A percentile compares a stretch with the other conserved stretches of the same genome.
phyloP scores from a whole-genome alignment of 2,888 invertebrate species.

The Caenorhabditis sp. region DNA sequence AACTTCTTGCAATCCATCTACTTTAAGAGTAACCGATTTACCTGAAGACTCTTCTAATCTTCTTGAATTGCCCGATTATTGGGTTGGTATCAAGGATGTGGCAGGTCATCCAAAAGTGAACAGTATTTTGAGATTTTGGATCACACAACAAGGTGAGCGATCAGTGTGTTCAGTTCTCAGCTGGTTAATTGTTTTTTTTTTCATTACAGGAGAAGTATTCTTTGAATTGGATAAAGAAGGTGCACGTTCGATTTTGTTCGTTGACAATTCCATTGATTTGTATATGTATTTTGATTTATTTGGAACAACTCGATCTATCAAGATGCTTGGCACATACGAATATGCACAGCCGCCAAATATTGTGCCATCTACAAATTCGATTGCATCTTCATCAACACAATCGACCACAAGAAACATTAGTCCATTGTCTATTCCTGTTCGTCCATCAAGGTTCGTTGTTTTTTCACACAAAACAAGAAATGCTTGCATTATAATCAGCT shows the following conservation, averaged over 20 bases:
- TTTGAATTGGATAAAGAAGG: conserved; percentile 76
- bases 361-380: conserved; percentile 9
- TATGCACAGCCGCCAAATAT: not conserved
- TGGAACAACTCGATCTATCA: conserved; percentile 87
- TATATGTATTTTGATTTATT: conserved; percentile 98
- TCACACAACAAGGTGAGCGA: conserved; percentile 57
- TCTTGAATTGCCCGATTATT: conserved; percentile 85
- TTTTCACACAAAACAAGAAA: no score
- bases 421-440: conserved; percentile 30
- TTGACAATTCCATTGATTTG: conserved; percentile 87
- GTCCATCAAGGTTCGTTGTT: conserved; percentile 18
- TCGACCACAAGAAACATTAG: conserved; percentile 15
- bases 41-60: conserved; percentile 56
- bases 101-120: conserved; percentile 78
- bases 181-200: no score
- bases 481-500: not conserved
- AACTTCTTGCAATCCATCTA: conserved; percentile 90
- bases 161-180: no score
- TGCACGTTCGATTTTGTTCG: conserved; percentile 86
- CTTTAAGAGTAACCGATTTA: conserved; percentile 72
- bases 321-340: conserved; percentile 63
- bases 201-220: conserved; percentile 74
- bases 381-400: conserved; percentile 10
- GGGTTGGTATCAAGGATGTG: conserved; percentile 94
- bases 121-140: conserved; percentile 64